Evolutionary conservation across 2,113 vertebrate species (phyloP), one percentile per base, ranked within the genome.

Genomic region (Tautogolabrus adspersus): DNA sequence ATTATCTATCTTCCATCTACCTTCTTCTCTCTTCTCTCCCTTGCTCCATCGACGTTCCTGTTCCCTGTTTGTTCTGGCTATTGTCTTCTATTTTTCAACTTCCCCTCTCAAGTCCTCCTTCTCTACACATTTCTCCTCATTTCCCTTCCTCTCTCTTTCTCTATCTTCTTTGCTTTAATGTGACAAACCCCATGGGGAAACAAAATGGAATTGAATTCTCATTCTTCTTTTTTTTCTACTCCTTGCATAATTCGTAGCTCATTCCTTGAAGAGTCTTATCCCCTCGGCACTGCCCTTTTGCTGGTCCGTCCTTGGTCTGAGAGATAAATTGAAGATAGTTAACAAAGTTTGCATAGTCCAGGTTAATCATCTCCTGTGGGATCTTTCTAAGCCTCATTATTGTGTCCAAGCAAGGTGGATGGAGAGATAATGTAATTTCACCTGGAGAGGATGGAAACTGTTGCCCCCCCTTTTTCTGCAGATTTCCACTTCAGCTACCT

Each of bases 261-360:
- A 52, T 16, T 56, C 56, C 21, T 75, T 65, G 52, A 73, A 58
- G 37, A 54, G 6, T 60, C 3, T 38, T 34, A 40, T 6, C 8
- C 47, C 68, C 47, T 59, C 19, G 57, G 0, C 23, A 22, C n/a
- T 56, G 37, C 64, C 81, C 77, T 68, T 68, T 34, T 49, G 47
- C 67, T 71, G 22, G 2, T 72, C 26, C 38, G 62, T 75, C 83
- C 63, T 82, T 77, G 56, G 59, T 59, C 30, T 49, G 16, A 26
- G 37, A 81, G 26, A 82, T 58, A 55, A 67, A 79, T 76, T 23
- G 10, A 34, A 10, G 56, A 26, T 54, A 79, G 68, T 68, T 79
- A 87, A 86, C 63, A 70, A 81, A 56, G 51, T 75, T 56, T 73
- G 46, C 66, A 70, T 81, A 79, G 63, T 52, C 67, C 67, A 82